Evolutionary conservation across 2,113 vertebrate genomes (phyloP).

Genomic region (Thomomys bottae): DNA sequence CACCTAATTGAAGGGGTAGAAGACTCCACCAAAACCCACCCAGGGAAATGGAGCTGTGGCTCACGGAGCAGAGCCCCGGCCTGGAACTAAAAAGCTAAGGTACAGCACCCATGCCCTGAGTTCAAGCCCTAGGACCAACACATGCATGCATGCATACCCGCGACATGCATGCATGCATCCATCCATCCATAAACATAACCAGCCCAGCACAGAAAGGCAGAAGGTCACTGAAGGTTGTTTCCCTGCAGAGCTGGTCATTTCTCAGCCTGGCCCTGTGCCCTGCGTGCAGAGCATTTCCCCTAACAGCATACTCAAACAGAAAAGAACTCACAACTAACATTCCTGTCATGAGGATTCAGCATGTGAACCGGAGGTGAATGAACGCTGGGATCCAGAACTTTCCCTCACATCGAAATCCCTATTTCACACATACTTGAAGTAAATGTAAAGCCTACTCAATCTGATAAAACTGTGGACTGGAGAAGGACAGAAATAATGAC

Average conservation of each 20-base stretch:
- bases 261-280: too few species aligned
- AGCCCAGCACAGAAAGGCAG: not conserved
- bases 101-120: too few species aligned
- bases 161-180: too few species aligned
- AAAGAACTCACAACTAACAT: not conserved
- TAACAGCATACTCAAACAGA: not conserved
- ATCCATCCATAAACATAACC: not conserved
- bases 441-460: not conserved
- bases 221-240: conserved; percentile 8
- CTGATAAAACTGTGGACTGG: not conserved
- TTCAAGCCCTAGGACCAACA: too few species aligned
- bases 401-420: not conserved
- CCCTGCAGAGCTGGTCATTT: conserved; percentile 39
- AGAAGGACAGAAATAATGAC: not conserved
- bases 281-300: not conserved
- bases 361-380: not conserved
- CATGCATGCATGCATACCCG: too few species aligned
- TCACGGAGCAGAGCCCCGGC: too few species aligned
- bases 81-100: too few species aligned
- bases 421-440: conserved; percentile 20
- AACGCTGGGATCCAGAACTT: not conserved
- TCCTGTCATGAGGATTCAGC: not conserved
- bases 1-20: not conserved
- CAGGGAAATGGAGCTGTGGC: too few species aligned
- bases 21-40: not conserved